Base-by-base conservation (phyloP, 2,797 vertebrate species). In the Sarcoramphus papa region DNA sequence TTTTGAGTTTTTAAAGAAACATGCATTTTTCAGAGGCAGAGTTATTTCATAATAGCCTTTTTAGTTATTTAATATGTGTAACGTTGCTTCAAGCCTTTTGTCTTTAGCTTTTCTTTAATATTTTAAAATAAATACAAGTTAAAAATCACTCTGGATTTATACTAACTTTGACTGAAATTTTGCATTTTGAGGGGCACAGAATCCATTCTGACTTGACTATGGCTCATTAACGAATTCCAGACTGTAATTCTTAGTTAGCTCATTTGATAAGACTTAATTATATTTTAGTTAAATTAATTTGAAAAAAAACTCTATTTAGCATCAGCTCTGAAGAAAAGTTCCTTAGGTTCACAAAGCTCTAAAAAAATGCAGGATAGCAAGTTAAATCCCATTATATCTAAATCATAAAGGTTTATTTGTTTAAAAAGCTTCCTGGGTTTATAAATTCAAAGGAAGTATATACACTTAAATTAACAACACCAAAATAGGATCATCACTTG, bases 381-480 rank as follows among this genome's bases (percentile, higher is more conserved):
- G 90, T 51, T 85, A 83, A 95, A 78, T 33, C 8, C 12, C 22
- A 24, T 79, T 75, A 13, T 35, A 60, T 41, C 45, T 50, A 35
- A 76, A 40, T 31, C 7, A 7, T 45, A 35, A 45, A 6, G 2
- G 2, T 48, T 77, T 56, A 28, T 64, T 77, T 68, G 10, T 81
- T 75, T 53, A 41, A 94, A 96, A 85, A 15, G 0, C 7, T 63
- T 72, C 21, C 19, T 31, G 17, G 33, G 10, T 78, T 76, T 92
- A 88, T 89, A 89, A 90, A 89, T 87, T 87, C 68, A 88, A 91
- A 41, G 53, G 25, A 92, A 57, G 23, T 60, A 84, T 68, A 75
- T 85, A 40, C 13, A 79, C 92, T 92, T 96, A 92, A 96, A 95
- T 88, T 57, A 85, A 88, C 13, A 95, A 30, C 30, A 60, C 40